These are phyloP conservation scores for Butorides virescens DNA, from an alignment of 2,113 vertebrate species.

Conservation along the genomic window DNA sequence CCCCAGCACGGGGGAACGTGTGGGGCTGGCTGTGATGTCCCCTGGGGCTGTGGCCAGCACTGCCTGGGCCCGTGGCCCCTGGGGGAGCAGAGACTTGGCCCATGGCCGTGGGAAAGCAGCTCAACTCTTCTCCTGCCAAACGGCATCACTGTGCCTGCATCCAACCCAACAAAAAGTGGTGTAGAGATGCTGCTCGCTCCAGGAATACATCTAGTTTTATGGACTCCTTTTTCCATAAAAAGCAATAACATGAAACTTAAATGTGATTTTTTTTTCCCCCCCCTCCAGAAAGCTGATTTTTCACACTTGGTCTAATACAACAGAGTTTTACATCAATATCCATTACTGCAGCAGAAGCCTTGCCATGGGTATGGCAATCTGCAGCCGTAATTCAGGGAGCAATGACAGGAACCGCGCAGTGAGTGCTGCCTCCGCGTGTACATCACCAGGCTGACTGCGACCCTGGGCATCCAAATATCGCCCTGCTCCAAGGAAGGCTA, in stretches of 20 bases:
- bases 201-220: background rate
- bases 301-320: background rate
- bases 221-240: background rate
- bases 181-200: background rate
- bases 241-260: background rate
- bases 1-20: background rate
- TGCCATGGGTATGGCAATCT: background rate
- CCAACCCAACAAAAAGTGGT: fast-evolving
- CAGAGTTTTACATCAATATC: background rate
- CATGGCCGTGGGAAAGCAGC: fast-evolving
- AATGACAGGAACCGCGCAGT: fast-evolving
- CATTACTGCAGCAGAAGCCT: background rate
- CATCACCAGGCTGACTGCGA: fast-evolving
- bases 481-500: background rate
- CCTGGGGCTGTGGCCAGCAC: background rate
- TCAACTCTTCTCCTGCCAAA: background rate
- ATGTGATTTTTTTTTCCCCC: background rate
- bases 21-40: fast-evolving
- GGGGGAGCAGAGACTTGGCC: background rate
- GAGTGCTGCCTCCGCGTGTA: background rate
- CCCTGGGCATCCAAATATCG: background rate
- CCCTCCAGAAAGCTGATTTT: background rate
- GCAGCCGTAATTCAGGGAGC: fast-evolving
- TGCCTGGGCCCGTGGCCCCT: background rate
- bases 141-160: background rate